phyloP scores from a whole-genome alignment of 1,140 invertebrate species.

The Metopolophium dirhodum region DNA sequence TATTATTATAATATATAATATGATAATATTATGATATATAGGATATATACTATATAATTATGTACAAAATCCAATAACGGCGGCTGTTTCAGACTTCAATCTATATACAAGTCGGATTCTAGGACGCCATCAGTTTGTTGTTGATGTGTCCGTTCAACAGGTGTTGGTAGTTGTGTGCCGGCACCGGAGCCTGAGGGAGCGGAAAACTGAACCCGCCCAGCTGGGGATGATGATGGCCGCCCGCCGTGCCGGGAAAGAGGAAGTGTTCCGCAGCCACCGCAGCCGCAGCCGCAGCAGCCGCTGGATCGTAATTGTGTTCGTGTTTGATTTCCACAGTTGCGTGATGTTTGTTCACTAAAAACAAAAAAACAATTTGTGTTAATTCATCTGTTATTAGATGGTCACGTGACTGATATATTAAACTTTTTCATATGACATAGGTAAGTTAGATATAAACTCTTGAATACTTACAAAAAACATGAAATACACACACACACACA shows the following conservation, averaged over 20 bases:
- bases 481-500: too few species aligned
- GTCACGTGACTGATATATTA: not conserved
- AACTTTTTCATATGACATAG: not conserved
- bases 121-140: slow-evolving; percentile 54
- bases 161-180: slow-evolving; percentile 57
- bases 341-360: slow-evolving; percentile 43
- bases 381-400: not conserved
- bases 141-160: slow-evolving; percentile 57
- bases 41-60: not conserved
- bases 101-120: not conserved
- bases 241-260: slow-evolving; percentile 7
- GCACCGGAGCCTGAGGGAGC: slow-evolving; percentile 38
- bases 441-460: not conserved
- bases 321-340: slow-evolving; percentile 15
- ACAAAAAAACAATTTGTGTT: not conserved
- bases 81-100: not conserved
- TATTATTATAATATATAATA: not conserved
- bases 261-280: slow-evolving; percentile 14
- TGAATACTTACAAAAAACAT: not conserved
- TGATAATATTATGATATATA: not conserved
- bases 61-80: not conserved
- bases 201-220: slow-evolving; percentile 22
- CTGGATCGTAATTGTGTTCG: slow-evolving; percentile 38
- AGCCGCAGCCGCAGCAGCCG: slow-evolving; percentile 34
- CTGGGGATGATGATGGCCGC: slow-evolving; percentile 51